Percentiles rank a stretch among this genome's conserved stretches.
phyloP scores from a whole-genome alignment of 2,888 invertebrate genomes.

The Meloe dianella region DNA sequence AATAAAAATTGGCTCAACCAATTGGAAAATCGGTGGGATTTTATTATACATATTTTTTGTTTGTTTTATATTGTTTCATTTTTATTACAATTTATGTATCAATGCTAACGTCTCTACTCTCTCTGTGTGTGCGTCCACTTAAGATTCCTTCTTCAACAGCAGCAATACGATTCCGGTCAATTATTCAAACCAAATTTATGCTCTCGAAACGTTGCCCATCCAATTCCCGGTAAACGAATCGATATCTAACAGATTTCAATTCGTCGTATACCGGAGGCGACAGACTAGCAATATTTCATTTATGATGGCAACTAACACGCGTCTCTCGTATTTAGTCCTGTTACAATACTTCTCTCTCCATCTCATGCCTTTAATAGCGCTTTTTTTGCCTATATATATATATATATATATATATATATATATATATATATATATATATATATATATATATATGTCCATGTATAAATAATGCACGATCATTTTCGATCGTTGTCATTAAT shows the following conservation, averaged over 20 bases:
- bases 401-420: not conserved
- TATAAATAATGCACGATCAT: not conserved
- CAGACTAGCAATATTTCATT: constrained; percentile 42
- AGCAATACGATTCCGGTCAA: constrained; percentile 24
- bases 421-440: not conserved
- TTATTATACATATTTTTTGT: not conserved
- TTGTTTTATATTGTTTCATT: not conserved
- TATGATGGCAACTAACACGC: constrained; percentile 41
- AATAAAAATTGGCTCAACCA: not conserved
- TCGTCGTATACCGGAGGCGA: constrained; percentile 17
- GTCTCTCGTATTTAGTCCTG: constrained; percentile 27
- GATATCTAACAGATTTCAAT: constrained; percentile 28
- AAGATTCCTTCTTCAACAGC: not conserved
- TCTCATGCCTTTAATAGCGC: not conserved
- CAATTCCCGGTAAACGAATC: constrained; percentile 21
- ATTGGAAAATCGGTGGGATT: not conserved
- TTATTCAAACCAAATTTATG: constrained; percentile 32
- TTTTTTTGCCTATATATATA: not conserved
- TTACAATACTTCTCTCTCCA: not conserved
- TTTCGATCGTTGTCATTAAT: constrained; percentile 3
- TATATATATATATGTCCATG: not conserved
- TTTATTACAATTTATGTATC: not conserved
- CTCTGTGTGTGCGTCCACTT: not conserved
- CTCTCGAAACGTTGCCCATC: constrained; percentile 16
- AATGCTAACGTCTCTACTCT: not conserved